Conservation (phyloP, 2,113 vertebrate genomes). For the Ariopsis seemanni region DNA sequence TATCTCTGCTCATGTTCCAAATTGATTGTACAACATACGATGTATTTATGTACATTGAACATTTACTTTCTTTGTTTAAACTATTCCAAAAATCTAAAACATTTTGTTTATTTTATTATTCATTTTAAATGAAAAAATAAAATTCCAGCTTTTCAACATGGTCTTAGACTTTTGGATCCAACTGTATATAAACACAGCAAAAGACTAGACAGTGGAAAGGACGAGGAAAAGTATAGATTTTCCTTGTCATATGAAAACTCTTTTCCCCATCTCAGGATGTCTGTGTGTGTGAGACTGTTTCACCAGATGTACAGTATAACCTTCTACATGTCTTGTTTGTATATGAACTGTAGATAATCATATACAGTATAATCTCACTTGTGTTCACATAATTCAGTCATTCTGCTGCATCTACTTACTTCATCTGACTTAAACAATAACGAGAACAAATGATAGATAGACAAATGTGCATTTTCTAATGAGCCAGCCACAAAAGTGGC, state of each 20-base stretch:
- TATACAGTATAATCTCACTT: neutral
- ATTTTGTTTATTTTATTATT: too few species aligned
- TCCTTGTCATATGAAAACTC: neutral
- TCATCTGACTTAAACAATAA: neutral
- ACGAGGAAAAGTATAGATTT: neutral
- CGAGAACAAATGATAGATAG: neutral
- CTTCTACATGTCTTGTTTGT: neutral
- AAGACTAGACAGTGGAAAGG: neutral
- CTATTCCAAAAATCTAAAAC: too few species aligned
- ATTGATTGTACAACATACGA: neutral
- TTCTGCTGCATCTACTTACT: neutral
- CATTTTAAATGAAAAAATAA: too few species aligned
- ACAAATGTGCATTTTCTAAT: neutral
- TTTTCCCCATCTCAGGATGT: neutral
- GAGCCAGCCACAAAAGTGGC: neutral
- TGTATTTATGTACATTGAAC: too few species aligned
- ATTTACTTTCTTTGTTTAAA: too few species aligned
- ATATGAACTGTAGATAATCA: neutral
- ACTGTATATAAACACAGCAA: neutral
- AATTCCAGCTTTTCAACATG: neutral
- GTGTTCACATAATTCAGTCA: neutral
- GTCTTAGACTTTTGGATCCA: neutral
- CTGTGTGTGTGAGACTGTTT: neutral
- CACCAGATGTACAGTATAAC: neutral
- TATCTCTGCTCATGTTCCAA: neutral